Evolutionary conservation across 2,888 invertebrate species (phyloP).

Genomic region (Drosophila robusta): DNA sequence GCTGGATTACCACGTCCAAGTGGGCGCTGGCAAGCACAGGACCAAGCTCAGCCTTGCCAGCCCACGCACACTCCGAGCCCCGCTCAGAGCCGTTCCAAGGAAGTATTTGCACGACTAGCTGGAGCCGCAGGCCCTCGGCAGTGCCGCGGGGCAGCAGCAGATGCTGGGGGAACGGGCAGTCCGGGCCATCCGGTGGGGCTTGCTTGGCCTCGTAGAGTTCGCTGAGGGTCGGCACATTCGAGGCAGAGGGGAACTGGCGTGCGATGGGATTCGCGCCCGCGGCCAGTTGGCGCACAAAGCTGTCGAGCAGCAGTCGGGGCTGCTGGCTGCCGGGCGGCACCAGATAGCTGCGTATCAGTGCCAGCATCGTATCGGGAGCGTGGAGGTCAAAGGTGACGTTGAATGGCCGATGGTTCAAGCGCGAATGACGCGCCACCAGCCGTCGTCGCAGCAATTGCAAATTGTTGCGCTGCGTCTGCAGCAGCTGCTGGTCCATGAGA

Average conservation of each 20-base stretch:
- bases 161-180: conserved; percentile 86
- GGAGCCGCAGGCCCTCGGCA: conserved; percentile 87
- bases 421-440: conserved; percentile 87
- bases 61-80: conserved; percentile 3
- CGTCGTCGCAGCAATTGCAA: conserved; percentile 55
- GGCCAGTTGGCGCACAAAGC: conserved; percentile 86
- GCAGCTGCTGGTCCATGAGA: conserved; percentile 72
- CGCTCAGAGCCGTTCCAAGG: conserved; percentile 65
- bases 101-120: conserved; percentile 87
- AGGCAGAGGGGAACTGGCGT: conserved; percentile 82
- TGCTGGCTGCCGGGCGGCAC: conserved; percentile 87
- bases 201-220: conserved; percentile 85
- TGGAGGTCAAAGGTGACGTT: conserved; percentile 87
- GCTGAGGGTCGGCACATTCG: conserved; percentile 85
- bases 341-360: conserved; percentile 88
- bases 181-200: conserved; percentile 2
- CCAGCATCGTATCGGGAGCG: conserved; percentile 86
- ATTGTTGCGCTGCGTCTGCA: conserved; percentile 67
- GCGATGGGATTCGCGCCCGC: conserved; percentile 84
- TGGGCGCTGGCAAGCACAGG: conserved; percentile 16
- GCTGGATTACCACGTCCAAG: conserved; percentile 51
- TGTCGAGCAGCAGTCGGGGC: conserved; percentile 88
- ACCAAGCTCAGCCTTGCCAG: neutral
- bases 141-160: conserved; percentile 88
- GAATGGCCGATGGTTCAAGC: conserved; percentile 89